Evolutionary conservation across 2,888 invertebrate genomes (phyloP), one percentile per base, ranked within the genome.

Genomic region (Cyrtodaria siliqua): DNA sequence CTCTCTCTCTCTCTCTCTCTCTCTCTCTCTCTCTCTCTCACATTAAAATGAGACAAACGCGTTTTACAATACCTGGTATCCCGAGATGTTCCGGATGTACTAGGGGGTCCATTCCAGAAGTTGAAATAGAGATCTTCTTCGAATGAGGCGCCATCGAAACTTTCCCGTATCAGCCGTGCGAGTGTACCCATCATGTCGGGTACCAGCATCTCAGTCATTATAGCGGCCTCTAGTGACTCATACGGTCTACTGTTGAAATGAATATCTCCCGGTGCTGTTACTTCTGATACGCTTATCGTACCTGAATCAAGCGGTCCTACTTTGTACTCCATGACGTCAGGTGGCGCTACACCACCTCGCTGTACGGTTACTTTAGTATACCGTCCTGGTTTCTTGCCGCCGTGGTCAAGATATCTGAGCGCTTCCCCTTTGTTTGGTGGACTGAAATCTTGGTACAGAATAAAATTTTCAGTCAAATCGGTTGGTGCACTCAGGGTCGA

Each of bases 281-380:
- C 40, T 4, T 63, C 70, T 0, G 9, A 27, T 1, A 66, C 57
- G 8, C 55, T 70, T 9, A 84, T 66, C 23, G 62, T 53, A 27
- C 9, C 24, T 0, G 66, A 42, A 16, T 69, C 75, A 1, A 86
- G 66, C 0, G 86, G 86, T 1, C 86, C 86, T 4, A 86, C 83
- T 63, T 79, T 82, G 59, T 85, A 86, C 44, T 85, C 83, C 85
- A 85, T 86, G 4, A 84, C 64, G 50, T 81, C 81, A 9, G 83
- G 83, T 6, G 67, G 16, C 2, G 67, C 29, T 12, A 29, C 62
- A 20, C 67, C 70, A 9, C 86, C 84, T 6, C 82, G 63, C n/a
- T 80, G 76, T 0, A 86, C 81, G 0, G 74, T 79, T 2, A 81
- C 85, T 12, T 77, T 75, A 0, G 84, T 82, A 59, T 79, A 81